A percentile compares a stretch with the other conserved stretches of the same genome.
Evolutionary conservation across 1,140 invertebrate genomes (phyloP).

Genomic region (Calephelis virginiensis): DNA sequence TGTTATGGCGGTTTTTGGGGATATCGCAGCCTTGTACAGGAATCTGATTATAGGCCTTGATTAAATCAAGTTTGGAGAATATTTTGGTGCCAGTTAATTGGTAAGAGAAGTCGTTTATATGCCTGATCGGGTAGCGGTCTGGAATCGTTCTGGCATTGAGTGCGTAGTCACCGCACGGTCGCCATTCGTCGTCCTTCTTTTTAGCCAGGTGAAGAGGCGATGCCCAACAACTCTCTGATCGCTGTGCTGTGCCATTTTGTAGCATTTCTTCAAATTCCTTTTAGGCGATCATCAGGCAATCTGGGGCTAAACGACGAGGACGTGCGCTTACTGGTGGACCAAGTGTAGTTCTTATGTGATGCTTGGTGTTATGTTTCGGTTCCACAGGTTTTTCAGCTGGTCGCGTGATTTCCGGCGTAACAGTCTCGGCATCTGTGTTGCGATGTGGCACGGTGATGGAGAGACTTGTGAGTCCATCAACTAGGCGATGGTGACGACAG

Average conservation of each 20-base stretch:
- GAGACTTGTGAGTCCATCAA: conserved; percentile 10
- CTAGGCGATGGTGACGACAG: conserved; percentile 2
- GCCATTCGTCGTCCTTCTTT: background rate
- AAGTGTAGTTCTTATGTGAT: conserved; percentile 15
- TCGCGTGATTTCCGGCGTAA: background rate
- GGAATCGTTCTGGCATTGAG: conserved; percentile 18
- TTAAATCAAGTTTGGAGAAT: conserved; percentile 21
- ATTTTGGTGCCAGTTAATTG: conserved; percentile 3
- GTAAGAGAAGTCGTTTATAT: conserved; percentile 20
- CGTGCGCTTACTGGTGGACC: conserved; percentile 13
- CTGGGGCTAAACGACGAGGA: conserved; percentile 20
- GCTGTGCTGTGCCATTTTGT: conserved; percentile 11
- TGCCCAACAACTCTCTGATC: conserved; percentile 2
- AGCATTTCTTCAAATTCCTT: conserved; percentile 22
- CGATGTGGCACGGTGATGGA: background rate
- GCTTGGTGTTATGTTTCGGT: conserved; percentile 18
- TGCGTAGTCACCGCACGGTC: conserved; percentile 22
- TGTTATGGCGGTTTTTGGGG: conserved; percentile 20
- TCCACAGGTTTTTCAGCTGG: background rate
- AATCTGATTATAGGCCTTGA: conserved; percentile 26
- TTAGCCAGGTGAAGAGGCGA: background rate
- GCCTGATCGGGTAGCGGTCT: conserved; percentile 19
- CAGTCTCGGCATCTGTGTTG: background rate
- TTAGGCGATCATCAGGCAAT: conserved; percentile 17
- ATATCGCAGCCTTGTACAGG: conserved; percentile 10